Base-by-base conservation (phyloP, 2,113 vertebrate genomes). In the Furnarius figulus region DNA sequence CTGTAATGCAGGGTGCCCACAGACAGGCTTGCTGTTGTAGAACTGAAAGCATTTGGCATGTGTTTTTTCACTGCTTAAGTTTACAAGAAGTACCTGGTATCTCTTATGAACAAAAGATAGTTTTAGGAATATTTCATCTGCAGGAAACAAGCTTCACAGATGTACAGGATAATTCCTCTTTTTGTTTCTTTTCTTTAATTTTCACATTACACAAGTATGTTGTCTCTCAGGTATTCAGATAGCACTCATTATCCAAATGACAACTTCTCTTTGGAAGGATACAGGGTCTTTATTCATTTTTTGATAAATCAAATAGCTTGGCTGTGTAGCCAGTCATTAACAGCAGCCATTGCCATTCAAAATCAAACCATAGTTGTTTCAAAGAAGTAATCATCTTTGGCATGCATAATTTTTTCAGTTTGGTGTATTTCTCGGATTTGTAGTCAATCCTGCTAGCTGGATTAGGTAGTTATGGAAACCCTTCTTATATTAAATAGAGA, bases 121-220 rank as follows among this genome's bases (percentile, higher is more conserved):
- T 53, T 89, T 87, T 67, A 87, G 74, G 87, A 89, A 30, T 77
- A 77, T 83, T 79, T 94, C 14, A 70, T 88, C 63, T 89, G n/a
- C 50, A 86, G 67, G 55, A 89, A 87, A 52, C 40, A n/a, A 92
- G 55, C 50, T 90, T 88, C 46, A 42, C 35, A 47, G n/a, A 73
- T 73, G 12, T 53, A 42, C 9, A 56, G 20, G 28, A 76, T 79
- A 44, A 87, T 75, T 87, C 8, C 3, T 39, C 11, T n/a, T 78
- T 35, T 56, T 67, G 18, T 67, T 82, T 47, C 67, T 89, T 67
- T 82, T 47, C 67, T 89, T 76, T 23, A 25, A 62, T 66, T 83
- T 67, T 42, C 28, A 50, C 8, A 30, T 74, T 46, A 56, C 35
- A 27, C 4, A 27, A 86, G 8, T 66, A 23, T 80, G 12, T 49